phyloP scores from a whole-genome alignment of 2,113 vertebrate genomes.

The Limnothrissa miodon region DNA sequence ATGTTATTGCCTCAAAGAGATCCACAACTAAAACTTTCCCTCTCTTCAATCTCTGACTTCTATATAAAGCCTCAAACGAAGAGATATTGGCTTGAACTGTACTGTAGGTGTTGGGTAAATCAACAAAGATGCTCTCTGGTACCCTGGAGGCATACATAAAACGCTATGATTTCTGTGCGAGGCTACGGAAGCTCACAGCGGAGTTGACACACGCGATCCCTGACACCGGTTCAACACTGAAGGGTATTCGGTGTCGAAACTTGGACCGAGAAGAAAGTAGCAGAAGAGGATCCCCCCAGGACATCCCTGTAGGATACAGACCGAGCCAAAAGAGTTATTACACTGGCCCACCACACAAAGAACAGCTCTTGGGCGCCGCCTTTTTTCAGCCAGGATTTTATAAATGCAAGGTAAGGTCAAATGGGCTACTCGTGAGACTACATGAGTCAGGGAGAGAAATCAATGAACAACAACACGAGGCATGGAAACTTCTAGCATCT shows the following conservation, averaged over 20 bases:
- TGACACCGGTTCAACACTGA: conserved; percentile 65
- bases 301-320: conserved; percentile 27
- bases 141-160: conserved; percentile 54
- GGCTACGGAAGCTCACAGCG: conserved; percentile 56
- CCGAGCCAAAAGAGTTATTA: conserved; percentile 16
- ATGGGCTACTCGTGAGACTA: conserved; percentile 31
- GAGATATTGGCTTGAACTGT: conserved; percentile 41
- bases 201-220: conserved; percentile 57
- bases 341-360: not conserved
- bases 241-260: conserved; percentile 57
- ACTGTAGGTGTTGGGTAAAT: conserved; percentile 63
- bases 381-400: conserved; percentile 44
- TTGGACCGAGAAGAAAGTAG: conserved; percentile 53
- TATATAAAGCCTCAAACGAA: conserved; percentile 50
- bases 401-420: conserved; percentile 44
- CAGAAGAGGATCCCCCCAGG: conserved; percentile 61
- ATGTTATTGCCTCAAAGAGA: not conserved
- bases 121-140: conserved; percentile 50
- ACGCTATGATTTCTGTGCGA: conserved; percentile 54
- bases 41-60: conserved; percentile 37
- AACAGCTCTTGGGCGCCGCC: conserved; percentile 39
- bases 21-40: not conserved
- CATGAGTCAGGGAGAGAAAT: conserved; percentile 32
- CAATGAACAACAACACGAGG: conserved; percentile 35
- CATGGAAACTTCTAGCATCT: conserved; percentile 34